Base-by-base conservation (phyloP, 2,113 vertebrate species). In the Callipepla californica region DNA sequence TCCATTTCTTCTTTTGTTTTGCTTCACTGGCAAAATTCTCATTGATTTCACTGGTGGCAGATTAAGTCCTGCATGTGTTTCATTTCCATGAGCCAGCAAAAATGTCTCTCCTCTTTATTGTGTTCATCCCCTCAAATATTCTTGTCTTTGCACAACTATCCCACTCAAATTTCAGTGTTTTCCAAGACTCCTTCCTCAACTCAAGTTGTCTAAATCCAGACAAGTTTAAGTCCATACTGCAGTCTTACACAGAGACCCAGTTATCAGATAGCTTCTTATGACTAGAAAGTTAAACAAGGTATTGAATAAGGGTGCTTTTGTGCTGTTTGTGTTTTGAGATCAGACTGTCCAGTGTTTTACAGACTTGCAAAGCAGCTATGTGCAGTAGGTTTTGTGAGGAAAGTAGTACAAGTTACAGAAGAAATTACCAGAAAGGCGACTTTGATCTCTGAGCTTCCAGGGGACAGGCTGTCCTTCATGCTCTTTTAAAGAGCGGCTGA, bases 1-100 rank as follows among this genome's bases (percentile, higher is more conserved):
- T 93, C 48, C 25, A 66, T 93, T 95, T 91, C 73, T 93, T 66
- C 77, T 95, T 92, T 87, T 91, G 38, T 93, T 96, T 94, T 95
- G 89, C 90, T 95, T 93, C 58, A 30, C 53, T 93, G 65, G 87
- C 90, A 96, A 90, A 95, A 86, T 86, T 84, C 26, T 78, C 82
- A 72, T 34, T 89, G 87, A 93, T 94, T 94, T 95, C 85, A 78
- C 73, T 84, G 51, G 69, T 80, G 45, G 62, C 73, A 95, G 66
- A 80, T 91, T 78, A 91, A 91, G 61, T 38, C 17, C 53, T 89
- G 81, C 4, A 10, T 74, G 67, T 65, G 80, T 75, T 92, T 87
- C 21, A 58, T 95, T 92, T 91, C 80, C 69, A 72, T 57, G 69
- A 95, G 48, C 61, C 83, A 91, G 83, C 51, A 88, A 75, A 94